Evolutionary conservation across 2,113 vertebrate species (phyloP).

Genomic region (Datnioides undecimradiatus): DNA sequence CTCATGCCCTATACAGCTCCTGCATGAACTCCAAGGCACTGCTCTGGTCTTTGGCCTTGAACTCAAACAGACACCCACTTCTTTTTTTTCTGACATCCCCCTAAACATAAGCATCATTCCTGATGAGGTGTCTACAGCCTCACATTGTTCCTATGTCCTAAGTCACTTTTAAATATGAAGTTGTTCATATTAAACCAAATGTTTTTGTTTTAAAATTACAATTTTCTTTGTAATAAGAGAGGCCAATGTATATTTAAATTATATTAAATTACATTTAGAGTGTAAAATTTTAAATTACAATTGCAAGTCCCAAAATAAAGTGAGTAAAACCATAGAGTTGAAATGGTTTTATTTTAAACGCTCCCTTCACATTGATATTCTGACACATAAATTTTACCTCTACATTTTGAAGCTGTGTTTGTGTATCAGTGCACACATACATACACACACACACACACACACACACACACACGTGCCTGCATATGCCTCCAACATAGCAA

Average conservation of each 20-base stretch:
- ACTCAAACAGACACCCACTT: constrained; percentile 64
- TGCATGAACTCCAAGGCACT: constrained; percentile 64
- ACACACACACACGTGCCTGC: neutral
- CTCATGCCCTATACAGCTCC: constrained; percentile 47
- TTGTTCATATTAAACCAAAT: neutral
- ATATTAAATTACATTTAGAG: too few relatives aligned
- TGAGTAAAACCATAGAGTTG: neutral
- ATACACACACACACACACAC: neutral
- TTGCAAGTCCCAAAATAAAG: neutral
- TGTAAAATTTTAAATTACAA: constrained; percentile 7
- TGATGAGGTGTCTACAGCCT: neutral
- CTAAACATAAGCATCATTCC: constrained; percentile 8
- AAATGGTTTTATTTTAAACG: constrained; percentile 1
- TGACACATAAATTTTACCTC: constrained; percentile 26
- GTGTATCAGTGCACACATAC: constrained; percentile 37
- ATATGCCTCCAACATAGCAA: constrained; percentile 37
- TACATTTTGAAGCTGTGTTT: constrained; percentile 27
- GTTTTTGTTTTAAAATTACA: neutral
- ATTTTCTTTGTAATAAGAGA: constrained; percentile 1
- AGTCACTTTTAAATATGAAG: constrained; percentile 2
- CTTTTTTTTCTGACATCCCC: constrained; percentile 14
- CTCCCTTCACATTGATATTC: neutral
- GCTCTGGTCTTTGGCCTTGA: constrained; percentile 70
- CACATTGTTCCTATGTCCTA: neutral
- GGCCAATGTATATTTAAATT: neutral